Evolutionary conservation across 2,113 vertebrate genomes (phyloP).

Genomic region (Eclectus roratus): DNA sequence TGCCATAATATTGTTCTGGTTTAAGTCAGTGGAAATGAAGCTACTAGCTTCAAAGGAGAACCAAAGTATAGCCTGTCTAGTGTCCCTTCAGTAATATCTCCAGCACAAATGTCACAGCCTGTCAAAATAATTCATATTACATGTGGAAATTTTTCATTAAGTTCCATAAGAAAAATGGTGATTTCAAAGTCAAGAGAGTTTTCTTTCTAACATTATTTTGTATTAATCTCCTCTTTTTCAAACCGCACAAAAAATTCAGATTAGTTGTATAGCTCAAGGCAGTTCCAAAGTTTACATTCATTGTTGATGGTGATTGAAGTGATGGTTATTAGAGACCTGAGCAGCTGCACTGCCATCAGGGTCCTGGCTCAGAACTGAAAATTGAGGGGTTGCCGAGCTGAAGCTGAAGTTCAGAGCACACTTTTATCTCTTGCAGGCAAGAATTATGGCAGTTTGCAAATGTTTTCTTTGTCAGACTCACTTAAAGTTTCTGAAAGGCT

Average conservation of each 20-base stretch:
- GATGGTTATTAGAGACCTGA: slow-evolving; percentile 23
- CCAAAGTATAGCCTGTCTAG: neutral
- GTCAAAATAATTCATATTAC: slow-evolving; percentile 32
- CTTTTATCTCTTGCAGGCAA: slow-evolving; percentile 6
- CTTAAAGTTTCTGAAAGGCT: neutral
- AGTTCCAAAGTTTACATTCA: slow-evolving; percentile 6
- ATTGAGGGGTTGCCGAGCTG: neutral
- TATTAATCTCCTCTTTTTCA: neutral
- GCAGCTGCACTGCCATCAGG: slow-evolving; percentile 36
- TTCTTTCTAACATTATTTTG: neutral
- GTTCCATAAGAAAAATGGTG: neutral
- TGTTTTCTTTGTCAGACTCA: neutral
- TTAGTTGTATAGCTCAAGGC: slow-evolving; percentile 10
- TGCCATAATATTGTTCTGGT: neutral
- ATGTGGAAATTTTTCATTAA: neutral
- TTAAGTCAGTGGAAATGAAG: neutral
- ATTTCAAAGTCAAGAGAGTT: neutral
- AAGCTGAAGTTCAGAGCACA: slow-evolving; percentile 18
- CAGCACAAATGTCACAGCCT: neutral
- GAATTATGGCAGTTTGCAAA: neutral
- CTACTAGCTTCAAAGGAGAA: neutral
- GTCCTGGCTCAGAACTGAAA: slow-evolving; percentile 12
- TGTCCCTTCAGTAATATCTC: neutral
- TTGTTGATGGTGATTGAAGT: slow-evolving; percentile 20
- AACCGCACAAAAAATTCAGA: neutral